Percentiles rank a stretch among this genome's conserved stretches.
Evolutionary conservation across 1,140 invertebrate species (phyloP).

Genomic region (Parasteatoda tepidariorum): DNA sequence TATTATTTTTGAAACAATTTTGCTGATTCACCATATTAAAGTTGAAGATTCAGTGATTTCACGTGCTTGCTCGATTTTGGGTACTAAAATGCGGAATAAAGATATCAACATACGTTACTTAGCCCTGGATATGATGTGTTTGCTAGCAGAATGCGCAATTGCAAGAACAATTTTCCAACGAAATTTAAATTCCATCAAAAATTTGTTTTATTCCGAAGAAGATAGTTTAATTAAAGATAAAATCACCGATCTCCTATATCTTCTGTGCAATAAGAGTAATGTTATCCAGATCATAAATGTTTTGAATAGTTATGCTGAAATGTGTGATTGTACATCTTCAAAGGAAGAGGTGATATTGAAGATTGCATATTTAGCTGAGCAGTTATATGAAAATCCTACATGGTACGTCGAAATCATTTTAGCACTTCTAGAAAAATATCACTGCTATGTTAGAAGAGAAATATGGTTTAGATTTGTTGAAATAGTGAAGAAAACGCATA

Average conservation of each 20-base stretch:
- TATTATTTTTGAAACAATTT: conserved; percentile 99
- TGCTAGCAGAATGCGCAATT: conserved; percentile 98
- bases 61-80: conserved; percentile 97
- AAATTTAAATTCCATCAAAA: conserved; percentile 98
- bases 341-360: conserved; percentile 99
- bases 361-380: conserved; percentile 98
- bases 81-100: too few relatives aligned
- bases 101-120: conserved; percentile 98
- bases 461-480: conserved; percentile 99
- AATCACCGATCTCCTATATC: conserved; percentile 98
- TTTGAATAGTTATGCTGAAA: conserved; percentile 98
- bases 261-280: conserved; percentile 99
- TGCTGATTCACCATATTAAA: conserved; percentile 99
- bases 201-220: conserved; percentile 99
- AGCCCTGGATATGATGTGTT: conserved; percentile 98
- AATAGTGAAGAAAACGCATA: conserved; percentile 98
- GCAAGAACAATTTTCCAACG: conserved; percentile 99
- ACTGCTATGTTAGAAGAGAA: conserved; percentile 93
- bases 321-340: conserved; percentile 98
- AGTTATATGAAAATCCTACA: conserved; percentile 99
- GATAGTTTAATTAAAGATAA: conserved; percentile 98
- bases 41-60: conserved; percentile 94
- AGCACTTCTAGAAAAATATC: conserved; percentile 99
- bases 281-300: conserved; percentile 99
- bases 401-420: conserved; percentile 99